Evolutionary conservation across 2,888 invertebrate genomes (phyloP).

Genomic region (Drosophila subquinaria): DNA sequence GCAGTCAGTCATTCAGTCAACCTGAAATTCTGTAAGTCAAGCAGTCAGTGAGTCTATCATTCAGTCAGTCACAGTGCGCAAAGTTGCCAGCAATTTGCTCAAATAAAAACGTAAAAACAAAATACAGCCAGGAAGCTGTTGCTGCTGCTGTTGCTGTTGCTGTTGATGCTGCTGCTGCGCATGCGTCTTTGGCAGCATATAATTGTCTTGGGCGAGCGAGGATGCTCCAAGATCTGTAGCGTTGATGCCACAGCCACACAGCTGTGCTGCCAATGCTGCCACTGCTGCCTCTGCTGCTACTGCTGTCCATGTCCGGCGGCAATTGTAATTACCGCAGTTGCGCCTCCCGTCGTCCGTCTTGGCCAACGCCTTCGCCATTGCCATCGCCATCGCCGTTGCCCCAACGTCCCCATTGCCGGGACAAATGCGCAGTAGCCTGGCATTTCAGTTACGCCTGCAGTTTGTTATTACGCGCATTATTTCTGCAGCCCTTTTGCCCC

Average conservation of each 20-base stretch:
- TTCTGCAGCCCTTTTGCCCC: constrained; percentile 66
- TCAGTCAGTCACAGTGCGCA: constrained; percentile 77
- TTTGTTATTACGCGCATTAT: constrained; percentile 79
- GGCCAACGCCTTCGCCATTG: constrained; percentile 75
- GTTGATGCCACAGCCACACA: constrained; percentile 57
- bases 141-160: constrained; percentile 22
- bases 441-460: constrained; percentile 81
- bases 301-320: constrained; percentile 81
- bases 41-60: constrained; percentile 78
- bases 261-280: constrained; percentile 55
- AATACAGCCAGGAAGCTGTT: constrained; percentile 63
- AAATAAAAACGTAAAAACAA: constrained; percentile 81
- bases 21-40: constrained; percentile 61
- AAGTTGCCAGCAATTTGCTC: constrained; percentile 82
- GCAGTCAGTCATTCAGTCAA: constrained; percentile 77
- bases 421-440: constrained; percentile 80
- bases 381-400: constrained; percentile 52
- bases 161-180: constrained; percentile 49
- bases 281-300: constrained; percentile 43
- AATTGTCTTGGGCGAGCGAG: constrained; percentile 73
- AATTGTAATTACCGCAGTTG: constrained; percentile 83
- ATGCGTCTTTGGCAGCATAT: constrained; percentile 81
- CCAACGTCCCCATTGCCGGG: constrained; percentile 44
- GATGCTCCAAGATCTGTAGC: constrained; percentile 64
- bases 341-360: constrained; percentile 79